Conservation (phyloP, 2,797 vertebrate genomes). For the Gymnoscopelus braueri region DNA sequence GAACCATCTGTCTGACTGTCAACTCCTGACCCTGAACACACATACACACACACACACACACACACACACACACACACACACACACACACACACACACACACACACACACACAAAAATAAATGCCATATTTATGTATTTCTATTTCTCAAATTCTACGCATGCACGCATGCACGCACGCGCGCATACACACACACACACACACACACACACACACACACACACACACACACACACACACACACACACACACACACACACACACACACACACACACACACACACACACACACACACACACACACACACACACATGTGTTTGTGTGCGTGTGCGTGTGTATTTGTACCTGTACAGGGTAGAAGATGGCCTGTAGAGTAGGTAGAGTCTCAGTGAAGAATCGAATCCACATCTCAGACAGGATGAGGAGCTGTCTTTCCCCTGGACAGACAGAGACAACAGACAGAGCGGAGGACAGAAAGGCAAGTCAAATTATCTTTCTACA, state of each 20-base stretch:
- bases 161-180: neutral
- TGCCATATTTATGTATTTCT: no score
- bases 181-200: neutral
- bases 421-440: conserved; percentile 86
- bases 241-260: neutral
- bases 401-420: conserved; percentile 89
- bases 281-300: no score
- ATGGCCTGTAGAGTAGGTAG: conserved; percentile 96
- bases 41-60: conserved; percentile 33
- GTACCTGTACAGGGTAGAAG: conserved; percentile 97
- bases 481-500: neutral
- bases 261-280: neutral
- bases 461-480: conserved; percentile 11
- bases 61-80: conserved; percentile 23
- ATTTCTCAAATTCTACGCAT: neutral
- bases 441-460: conserved; percentile 17
- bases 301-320: neutral
- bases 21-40: conserved; percentile 90
- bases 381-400: conserved; percentile 92
- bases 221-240: neutral
- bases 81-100: conserved; percentile 30
- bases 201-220: neutral
- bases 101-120: neutral
- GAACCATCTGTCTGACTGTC: conserved; percentile 92
- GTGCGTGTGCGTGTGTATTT: conserved; percentile 26